Conservation (phyloP, 1,140 invertebrate species). For the Pseudomyrmex gracilis region DNA sequence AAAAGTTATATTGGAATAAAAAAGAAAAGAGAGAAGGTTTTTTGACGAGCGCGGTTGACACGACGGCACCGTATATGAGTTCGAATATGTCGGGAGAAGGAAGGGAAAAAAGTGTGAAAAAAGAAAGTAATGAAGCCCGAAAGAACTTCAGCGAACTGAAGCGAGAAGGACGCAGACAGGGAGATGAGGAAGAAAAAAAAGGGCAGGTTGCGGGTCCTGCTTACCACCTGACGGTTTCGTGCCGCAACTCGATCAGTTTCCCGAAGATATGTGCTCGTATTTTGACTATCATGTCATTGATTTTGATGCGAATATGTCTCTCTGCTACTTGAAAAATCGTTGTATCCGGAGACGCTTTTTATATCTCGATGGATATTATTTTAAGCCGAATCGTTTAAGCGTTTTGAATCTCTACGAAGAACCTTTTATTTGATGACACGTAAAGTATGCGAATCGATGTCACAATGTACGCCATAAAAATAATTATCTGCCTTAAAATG, state of each 20-base stretch:
- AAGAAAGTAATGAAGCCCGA: too few species aligned
- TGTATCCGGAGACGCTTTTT: too few species aligned
- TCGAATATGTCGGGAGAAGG: neutral
- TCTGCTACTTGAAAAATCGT: neutral
- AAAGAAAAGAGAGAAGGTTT: neutral
- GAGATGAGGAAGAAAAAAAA: slow-evolving; percentile 29
- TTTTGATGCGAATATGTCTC: slow-evolving; percentile 20
- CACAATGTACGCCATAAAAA: too few species aligned
- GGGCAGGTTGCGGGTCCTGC: slow-evolving; percentile 63
- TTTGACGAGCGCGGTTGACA: neutral
- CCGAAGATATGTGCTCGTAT: slow-evolving; percentile 75
- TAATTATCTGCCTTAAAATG: too few species aligned
- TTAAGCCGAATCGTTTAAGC: neutral
- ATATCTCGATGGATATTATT: neutral
- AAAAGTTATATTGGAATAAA: neutral
- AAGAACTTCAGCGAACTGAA: neutral
- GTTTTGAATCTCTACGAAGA: neutral
- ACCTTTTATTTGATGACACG: too few species aligned
- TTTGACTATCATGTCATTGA: slow-evolving; percentile 70
- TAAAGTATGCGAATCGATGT: too few species aligned
- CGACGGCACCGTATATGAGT: neutral
- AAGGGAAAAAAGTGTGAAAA: neutral
- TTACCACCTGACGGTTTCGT: slow-evolving; percentile 80
- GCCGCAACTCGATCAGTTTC: slow-evolving; percentile 75
- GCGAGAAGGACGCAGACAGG: slow-evolving; percentile 5